These are phyloP conservation scores for Lumbricus terrestris DNA, from an alignment of 2,888 invertebrate genomes.

Conservation along the genomic window DNA sequence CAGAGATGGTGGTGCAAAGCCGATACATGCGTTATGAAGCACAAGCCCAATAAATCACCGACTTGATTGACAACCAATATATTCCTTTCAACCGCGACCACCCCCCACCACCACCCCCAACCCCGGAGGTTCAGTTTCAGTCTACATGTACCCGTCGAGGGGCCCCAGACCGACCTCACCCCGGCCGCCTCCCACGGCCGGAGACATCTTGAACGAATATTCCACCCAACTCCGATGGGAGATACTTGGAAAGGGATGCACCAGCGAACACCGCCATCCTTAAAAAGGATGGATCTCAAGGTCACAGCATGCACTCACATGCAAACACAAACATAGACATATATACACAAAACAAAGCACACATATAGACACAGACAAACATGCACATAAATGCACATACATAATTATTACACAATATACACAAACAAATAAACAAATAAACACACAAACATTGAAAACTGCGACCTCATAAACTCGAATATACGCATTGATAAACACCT, in stretches of 20 bases:
- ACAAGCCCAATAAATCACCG: neutral
- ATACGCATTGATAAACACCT: too few relatives aligned
- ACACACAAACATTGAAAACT: too few relatives aligned
- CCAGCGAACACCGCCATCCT: neutral
- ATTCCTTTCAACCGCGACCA: neutral
- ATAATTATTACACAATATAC: too few relatives aligned
- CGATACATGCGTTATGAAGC: neutral
- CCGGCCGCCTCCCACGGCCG: neutral
- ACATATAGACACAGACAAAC: too few relatives aligned
- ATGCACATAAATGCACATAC: too few relatives aligned
- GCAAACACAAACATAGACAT: too few relatives aligned
- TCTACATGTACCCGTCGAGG: neutral
- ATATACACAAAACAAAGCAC: too few relatives aligned
- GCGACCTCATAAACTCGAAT: too few relatives aligned
- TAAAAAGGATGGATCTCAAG: neutral
- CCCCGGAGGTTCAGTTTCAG: neutral
- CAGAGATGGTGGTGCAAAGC: neutral
- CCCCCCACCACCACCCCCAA: neutral
- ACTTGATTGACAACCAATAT: neutral
- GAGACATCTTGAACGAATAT: neutral
- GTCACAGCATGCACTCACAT: neutral
- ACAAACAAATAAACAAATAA: too few relatives aligned
- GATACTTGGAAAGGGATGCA: neutral
- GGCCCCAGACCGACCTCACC: neutral
- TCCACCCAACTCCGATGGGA: neutral